Percentiles rank a stretch among this genome's conserved stretches.
Conservation (phyloP, 2,888 invertebrate genomes). For the Chalcosyrphus nemorum region DNA sequence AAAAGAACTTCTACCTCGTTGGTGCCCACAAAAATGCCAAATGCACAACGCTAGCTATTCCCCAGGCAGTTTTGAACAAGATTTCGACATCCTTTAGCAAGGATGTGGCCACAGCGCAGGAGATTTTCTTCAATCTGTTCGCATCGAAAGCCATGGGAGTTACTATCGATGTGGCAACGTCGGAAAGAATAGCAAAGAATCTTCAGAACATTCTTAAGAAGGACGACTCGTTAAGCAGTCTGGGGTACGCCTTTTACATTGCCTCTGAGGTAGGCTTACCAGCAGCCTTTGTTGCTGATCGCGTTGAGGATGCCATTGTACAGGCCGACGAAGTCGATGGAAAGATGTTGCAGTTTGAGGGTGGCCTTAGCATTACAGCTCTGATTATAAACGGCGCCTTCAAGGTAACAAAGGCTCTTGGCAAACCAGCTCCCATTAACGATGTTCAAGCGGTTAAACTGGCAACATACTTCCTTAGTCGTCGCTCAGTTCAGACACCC, state of each 20-base stretch:
- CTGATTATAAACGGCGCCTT: constrained; percentile 84
- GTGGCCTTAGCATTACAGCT: constrained; percentile 91
- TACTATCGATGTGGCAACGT: constrained; percentile 86
- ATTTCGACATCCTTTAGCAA: constrained; percentile 85
- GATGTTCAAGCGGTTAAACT: constrained; percentile 93
- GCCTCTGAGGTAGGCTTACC: constrained; percentile 87
- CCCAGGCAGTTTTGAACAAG: constrained; percentile 83
- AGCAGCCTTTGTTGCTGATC: constrained; percentile 87
- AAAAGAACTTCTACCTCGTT: constrained; percentile 86
- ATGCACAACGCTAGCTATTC: constrained; percentile 83
- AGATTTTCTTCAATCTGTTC: constrained; percentile 89
- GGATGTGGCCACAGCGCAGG: constrained; percentile 86
- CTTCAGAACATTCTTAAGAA: constrained; percentile 90
- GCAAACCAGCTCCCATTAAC: constrained; percentile 87
- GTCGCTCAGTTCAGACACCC: constrained; percentile 93
- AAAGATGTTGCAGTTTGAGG: constrained; percentile 94
- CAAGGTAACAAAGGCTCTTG: constrained; percentile 85
- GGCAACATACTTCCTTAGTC: constrained; percentile 93
- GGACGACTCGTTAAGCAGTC: constrained; percentile 90
- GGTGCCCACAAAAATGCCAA: constrained; percentile 85
- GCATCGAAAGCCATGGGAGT: constrained; percentile 87
- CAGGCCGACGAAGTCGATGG: constrained; percentile 98
- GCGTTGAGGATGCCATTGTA: constrained; percentile 95
- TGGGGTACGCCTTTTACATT: constrained; percentile 92
- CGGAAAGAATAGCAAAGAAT: constrained; percentile 87